These are phyloP conservation scores for Brachyhypopomus occidentalis DNA, from an alignment of 2,113 vertebrate genomes.

Conservation along the genomic window DNA sequence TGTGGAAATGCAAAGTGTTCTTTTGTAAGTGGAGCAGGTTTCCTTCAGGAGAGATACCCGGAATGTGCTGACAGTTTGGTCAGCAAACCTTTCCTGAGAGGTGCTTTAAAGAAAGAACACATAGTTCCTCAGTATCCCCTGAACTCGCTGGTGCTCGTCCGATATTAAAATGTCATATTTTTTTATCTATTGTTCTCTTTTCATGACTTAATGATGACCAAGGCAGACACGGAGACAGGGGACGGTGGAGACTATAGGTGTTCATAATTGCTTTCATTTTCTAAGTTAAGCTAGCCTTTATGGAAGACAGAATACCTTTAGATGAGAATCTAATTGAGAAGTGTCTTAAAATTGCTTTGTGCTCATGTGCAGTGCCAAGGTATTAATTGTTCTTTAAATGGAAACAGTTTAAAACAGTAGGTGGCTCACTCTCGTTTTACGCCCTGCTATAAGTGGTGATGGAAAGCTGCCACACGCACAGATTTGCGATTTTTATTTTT, in stretches of 20 bases:
- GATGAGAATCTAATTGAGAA: not conserved
- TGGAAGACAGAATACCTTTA: not conserved
- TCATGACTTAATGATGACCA: not conserved
- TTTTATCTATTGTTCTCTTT: not conserved
- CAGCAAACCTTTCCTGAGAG: not conserved
- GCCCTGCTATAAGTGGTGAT: not conserved
- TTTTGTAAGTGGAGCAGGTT: too few relatives aligned
- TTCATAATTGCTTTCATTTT: not conserved
- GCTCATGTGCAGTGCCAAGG: conserved; percentile 16
- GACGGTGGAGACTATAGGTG: not conserved
- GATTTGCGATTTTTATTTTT: conserved; percentile 27
- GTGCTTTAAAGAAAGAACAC: not conserved
- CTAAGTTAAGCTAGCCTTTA: not conserved
- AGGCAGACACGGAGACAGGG: not conserved
- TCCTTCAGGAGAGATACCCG: conserved; percentile 2
- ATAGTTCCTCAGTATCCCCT: not conserved
- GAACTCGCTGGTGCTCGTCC: not conserved
- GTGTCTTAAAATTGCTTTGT: conserved; percentile 23
- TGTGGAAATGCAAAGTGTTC: conserved; percentile 27
- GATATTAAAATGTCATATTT: conserved; percentile 16
- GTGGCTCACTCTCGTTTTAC: conserved; percentile 5
- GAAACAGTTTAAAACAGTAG: conserved; percentile 37
- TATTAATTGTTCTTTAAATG: conserved; percentile 35
- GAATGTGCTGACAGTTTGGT: conserved; percentile 2
- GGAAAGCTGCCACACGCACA: conserved; percentile 25